Conservation (phyloP, 1,140 invertebrate species). For the Tetramorium parvispinum region DNA sequence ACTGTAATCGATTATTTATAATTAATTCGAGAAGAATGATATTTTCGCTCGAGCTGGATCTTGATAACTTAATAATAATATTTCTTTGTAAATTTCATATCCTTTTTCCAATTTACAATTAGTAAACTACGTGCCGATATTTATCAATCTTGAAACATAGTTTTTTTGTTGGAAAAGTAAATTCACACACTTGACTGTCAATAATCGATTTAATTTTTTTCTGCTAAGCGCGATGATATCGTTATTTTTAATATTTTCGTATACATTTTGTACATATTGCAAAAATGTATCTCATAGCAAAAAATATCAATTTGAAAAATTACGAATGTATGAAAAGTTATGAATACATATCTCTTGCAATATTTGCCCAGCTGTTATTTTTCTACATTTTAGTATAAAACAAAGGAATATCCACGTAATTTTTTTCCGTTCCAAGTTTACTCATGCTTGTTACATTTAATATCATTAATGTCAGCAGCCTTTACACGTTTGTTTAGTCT, state of each 20-base stretch:
- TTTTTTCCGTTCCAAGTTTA: neutral
- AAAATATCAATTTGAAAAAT: neutral
- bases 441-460: neutral
- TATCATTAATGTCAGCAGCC: neutral
- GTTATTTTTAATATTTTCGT: neutral
- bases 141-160: too few species aligned
- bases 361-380: neutral
- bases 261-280: neutral
- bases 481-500: neutral
- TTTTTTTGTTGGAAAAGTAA: too few species aligned
- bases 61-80: too few species aligned
- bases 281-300: neutral
- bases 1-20: neutral
- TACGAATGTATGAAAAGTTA: neutral
- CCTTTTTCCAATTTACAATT: too few species aligned
- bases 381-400: constrained; percentile 1
- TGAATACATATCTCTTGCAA: neutral
- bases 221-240: too few species aligned
- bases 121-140: too few species aligned
- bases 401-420: neutral
- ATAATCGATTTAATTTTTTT: too few species aligned
- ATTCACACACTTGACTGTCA: too few species aligned
- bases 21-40: neutral
- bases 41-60: too few species aligned
- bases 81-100: too few species aligned